Base-by-base conservation (phyloP, 2,888 invertebrate genomes). In the Drosophila paracracens region DNA sequence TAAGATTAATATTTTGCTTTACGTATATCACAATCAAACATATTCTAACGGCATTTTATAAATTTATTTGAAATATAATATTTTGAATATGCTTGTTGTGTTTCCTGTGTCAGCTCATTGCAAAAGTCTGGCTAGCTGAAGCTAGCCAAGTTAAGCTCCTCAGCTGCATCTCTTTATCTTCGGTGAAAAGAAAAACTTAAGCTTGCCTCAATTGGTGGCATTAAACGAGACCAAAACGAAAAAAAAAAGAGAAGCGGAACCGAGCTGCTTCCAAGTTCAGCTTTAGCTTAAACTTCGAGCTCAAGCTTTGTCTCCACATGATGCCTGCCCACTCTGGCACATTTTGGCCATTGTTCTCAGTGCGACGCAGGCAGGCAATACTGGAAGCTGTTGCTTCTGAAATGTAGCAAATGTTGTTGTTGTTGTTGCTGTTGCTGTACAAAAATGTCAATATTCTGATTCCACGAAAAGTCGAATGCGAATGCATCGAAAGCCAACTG, bases 371-470 rank as follows among this genome's bases (percentile, higher is more conserved):
- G 58, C 70, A 33, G 58, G 58, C 70, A 76, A 85, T 67, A 76
- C 89, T 82, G 85, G 78, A 70, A 82, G 83, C 81, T 75, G 62
- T 69, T 75, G 65, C 60, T 58, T 43, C 54, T 76, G 68, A 87
- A 78, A 82, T 80, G 80, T 80, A 76, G 86, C 88, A 76, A 88
- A 75, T 85, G 76, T 18, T 18, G 38, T 38, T 51, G 51, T n/a
- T 51, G 51, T 2, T 16, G 35, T 25, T 53, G 54, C 18, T 54
- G 18, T 54, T 35, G 18, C 70, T 61, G 75, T 74, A 81, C 82
- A 77, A 88, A 82, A 90, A 91, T 91, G 92, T 92, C 92, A 92
- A 92, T 91, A 91, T 90, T 91, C 85, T 91, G 92, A 92, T 92
- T 92, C 92, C 92, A 77, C 92, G 92, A 92, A 91, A 84, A 74